Evolutionary conservation across 2,113 vertebrate species (phyloP), one percentile per base, ranked within the genome.

Genomic region (Chloropsis cyanopogon): DNA sequence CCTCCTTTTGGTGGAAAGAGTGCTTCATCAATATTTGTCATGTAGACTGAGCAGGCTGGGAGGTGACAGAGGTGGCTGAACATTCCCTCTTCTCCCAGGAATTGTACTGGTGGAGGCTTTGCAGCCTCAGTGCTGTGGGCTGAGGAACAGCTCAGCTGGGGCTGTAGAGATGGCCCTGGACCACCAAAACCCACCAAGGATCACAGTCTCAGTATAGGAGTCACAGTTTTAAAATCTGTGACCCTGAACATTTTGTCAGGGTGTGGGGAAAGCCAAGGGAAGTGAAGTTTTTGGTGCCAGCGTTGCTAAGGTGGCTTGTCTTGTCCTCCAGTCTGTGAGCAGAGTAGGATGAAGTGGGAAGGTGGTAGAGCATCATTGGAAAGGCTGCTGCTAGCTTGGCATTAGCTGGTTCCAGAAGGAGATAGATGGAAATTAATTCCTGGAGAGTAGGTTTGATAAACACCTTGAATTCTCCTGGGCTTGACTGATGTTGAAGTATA

Each of bases 261-360:
- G 9, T 19, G 12, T 2, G 2, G 39, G 16, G 59, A 64, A 82
- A 76, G 37, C 61, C 49, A 66, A n/a, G 37, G 11, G 65, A 70
- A 90, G 44, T 12, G 4, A 25, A 42, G 33, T 28, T 87, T 37
- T 59, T 54, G 47, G 23, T 85, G 85, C 28, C 61, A 54, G 50
- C 6, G 12, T 70, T 86, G 69, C 60, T 50, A 46, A 54, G 73
- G 56, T 63, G 49, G 20, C 16, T 92, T 0, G 0, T 60, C 75
- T 70, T 82, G 79, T 88, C 35, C 85, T 85, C 76, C 2, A 3
- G 29, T 3, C 41, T n/a, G 47, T 44, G 56, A 90, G 77, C 44
- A 49, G 88, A 61, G 87, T 33, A 75, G 91, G 85, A 81, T 88
- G 85, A 63, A 82, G 61, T 75, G 53, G 82, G 88, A 79, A 79